A percentile compares a stretch with the other conserved stretches of the same genome.
Evolutionary conservation across 2,113 vertebrate species (phyloP).

Genomic region (Oxyura jamaicensis): DNA sequence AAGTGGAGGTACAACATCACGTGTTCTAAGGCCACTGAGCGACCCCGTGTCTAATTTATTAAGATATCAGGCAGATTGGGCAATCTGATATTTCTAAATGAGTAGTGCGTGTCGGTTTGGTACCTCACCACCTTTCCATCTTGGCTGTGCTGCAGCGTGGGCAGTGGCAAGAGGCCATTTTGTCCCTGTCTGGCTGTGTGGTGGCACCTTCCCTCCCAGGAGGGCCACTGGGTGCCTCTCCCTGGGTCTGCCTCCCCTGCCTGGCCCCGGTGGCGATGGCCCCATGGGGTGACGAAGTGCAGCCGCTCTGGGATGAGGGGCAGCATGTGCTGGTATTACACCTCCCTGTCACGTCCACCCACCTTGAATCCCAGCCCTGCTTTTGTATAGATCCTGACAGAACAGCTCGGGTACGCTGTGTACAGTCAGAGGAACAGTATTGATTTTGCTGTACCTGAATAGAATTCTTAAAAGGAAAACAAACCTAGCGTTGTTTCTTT

Average conservation of each 20-base stretch:
- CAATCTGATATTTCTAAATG: neutral
- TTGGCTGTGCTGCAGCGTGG: neutral
- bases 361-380: conserved; percentile 20
- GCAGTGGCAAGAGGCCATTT: neutral
- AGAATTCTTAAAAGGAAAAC: conserved; percentile 51
- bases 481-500: conserved; percentile 7
- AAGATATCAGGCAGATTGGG: neutral
- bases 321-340: rapidly evolving
- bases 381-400: conserved; percentile 34
- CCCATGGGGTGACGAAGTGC: rapidly evolving
- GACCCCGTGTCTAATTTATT: neutral
- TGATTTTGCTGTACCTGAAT: conserved; percentile 57
- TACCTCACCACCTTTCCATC: neutral
- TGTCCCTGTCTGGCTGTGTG: neutral
- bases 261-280: neutral
- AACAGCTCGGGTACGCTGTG: conserved; percentile 34
- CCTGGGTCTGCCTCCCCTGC: neutral
- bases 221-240: neutral
- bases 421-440: conserved; percentile 53
- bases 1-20: neutral
- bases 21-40: neutral
- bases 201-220: rapidly evolving
- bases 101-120: neutral
- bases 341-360: neutral
- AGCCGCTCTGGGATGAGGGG: neutral